Base-by-base conservation (phyloP, 2,888 invertebrate genomes). In the Drosophila hawaiiensis region DNA sequence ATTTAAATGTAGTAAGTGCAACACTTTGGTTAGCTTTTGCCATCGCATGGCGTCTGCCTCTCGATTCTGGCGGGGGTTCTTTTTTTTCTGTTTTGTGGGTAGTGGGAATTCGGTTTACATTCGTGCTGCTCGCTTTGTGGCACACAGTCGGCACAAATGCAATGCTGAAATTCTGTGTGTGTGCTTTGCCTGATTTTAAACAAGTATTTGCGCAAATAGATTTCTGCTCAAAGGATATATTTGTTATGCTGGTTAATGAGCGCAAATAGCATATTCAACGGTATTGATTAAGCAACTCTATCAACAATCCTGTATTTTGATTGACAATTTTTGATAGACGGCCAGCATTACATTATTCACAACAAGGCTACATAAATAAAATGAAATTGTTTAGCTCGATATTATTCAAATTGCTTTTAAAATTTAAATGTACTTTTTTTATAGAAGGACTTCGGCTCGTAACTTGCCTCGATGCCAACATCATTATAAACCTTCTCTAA, bases 1-100 rank as follows among this genome's bases (percentile, higher is more conserved):
- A 87, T 85, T 85, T 85, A 85, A 85, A 85, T 82, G 87, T 80
- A 78, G 85, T 85, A 86, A 86, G 87, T 86, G 85, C 85, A 86
- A 85, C 87, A 82, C 85, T 85, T 85, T 87, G 87, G 87, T 87
- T 87, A 77, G 84, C 84, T 82, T 78, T 83, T 58, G 55, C 61
- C 62, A 63, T 60, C 28, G 49, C 58, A 63, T 31, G 56, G 47
- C 43, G 66, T 25, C 58, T 39, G 67, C 35, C 33, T 55, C 41
- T 58, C 35, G 49, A n/a, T 55, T n/a, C 12, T n/a, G 29, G 12
- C 5, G 22, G 0, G 9, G 4, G 12, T 19, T 5, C 22, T 58
- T 29, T 50, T 58, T 50, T 50, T 31, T 52, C 25, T 47, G 47
- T 16, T 47, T 52, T 58, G 19, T 31, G 28, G 65, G 19, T 37